A percentile compares a stretch with the other conserved stretches of the same genome.
These are phyloP conservation scores for Sterna hirundo DNA, from an alignment of 2,113 vertebrate species.

Conservation along the genomic window DNA sequence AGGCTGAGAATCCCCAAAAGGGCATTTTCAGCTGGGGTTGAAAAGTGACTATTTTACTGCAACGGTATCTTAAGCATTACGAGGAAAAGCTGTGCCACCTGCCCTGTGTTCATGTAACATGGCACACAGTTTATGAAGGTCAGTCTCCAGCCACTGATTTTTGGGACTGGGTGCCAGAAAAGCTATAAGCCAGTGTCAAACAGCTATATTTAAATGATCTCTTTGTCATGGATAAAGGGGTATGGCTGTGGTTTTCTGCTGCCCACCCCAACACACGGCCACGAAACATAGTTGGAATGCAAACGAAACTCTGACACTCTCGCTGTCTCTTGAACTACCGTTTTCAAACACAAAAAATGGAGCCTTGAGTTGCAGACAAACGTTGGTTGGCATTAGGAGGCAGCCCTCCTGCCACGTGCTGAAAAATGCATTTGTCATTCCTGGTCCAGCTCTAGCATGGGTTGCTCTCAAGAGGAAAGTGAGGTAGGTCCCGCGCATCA, in stretches of 20 bases:
- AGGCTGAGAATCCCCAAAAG: neutral
- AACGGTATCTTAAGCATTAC: neutral
- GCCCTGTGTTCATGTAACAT: neutral
- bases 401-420: neutral
- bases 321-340: neutral
- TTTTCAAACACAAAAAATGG: fast-evolving
- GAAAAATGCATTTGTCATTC: neutral
- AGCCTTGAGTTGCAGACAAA: neutral
- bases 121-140: neutral
- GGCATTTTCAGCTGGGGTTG: neutral
- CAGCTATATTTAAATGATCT: neutral
- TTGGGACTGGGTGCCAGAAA: neutral
- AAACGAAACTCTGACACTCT: neutral
- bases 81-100: neutral
- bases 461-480: neutral
- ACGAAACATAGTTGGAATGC: neutral
- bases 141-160: neutral
- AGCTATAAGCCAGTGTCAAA: neutral
- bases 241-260: neutral
- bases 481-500: neutral
- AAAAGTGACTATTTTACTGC: conserved; percentile 29
- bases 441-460: fast-evolving
- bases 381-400: neutral
- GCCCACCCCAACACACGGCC: fast-evolving
- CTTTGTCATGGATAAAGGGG: neutral